phyloP scores from a whole-genome alignment of 2,888 invertebrate genomes.

The Tipula helvola region DNA sequence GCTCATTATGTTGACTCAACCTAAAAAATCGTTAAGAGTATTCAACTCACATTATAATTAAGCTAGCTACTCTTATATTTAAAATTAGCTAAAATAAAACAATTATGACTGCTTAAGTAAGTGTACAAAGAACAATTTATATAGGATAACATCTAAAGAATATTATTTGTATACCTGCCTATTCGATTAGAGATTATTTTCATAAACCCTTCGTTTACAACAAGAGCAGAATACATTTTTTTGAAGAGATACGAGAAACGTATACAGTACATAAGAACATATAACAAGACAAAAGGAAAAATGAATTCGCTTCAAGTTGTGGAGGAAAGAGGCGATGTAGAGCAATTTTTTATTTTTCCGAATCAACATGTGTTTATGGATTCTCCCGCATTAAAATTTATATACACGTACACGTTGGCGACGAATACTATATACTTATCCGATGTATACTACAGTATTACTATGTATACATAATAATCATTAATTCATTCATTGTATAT shows the following conservation, averaged over 20 bases:
- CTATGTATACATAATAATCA: background rate
- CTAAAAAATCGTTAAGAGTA: too few relatives aligned
- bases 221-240: background rate
- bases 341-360: background rate
- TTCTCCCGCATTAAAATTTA: background rate
- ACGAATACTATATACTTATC: background rate
- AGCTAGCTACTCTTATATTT: too few relatives aligned
- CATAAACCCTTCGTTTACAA: background rate
- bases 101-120: too few relatives aligned
- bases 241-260: background rate
- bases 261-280: background rate
- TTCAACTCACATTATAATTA: too few relatives aligned
- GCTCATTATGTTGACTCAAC: too few relatives aligned
- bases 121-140: too few relatives aligned
- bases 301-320: background rate
- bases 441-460: background rate
- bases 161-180: background rate
- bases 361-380: conserved; percentile 4
- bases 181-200: background rate
- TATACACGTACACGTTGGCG: background rate
- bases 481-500: background rate
- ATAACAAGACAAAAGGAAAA: background rate
- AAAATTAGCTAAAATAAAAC: too few relatives aligned
- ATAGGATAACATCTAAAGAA: background rate
- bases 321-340: background rate